These are phyloP conservation scores for Zootoca vivipara DNA, from an alignment of 2,113 vertebrate genomes.

Conservation along the genomic window DNA sequence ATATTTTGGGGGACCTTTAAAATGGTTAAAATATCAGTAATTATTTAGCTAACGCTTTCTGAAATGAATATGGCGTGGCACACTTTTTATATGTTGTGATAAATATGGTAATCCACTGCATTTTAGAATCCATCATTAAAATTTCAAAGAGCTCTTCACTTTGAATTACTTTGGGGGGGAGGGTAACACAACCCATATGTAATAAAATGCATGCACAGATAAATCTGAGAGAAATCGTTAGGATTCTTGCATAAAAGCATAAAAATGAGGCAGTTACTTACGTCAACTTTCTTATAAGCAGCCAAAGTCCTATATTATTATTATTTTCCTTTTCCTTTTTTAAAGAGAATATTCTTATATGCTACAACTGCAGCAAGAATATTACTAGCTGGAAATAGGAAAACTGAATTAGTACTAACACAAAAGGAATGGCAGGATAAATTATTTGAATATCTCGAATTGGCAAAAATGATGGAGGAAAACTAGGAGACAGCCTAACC, in stretches of 20 bases:
- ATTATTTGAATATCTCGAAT: no score
- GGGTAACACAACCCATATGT: not conserved
- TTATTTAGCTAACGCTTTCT: conserved; percentile 22
- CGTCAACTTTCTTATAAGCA: not conserved
- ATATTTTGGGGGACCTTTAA: conserved; percentile 14
- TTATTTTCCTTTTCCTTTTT: no score
- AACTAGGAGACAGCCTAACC: no score
- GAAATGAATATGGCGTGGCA: conserved; percentile 6
- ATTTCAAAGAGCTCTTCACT: conserved; percentile 18
- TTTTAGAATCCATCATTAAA: conserved; percentile 41
- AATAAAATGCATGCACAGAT: not conserved
- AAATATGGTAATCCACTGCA: conserved; percentile 36
- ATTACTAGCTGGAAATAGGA: no score
- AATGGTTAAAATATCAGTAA: conserved; percentile 15
- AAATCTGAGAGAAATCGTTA: not conserved
- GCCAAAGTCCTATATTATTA: not conserved
- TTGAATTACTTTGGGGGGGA: conserved; percentile 20
- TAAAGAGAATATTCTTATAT: no score
- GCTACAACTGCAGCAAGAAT: no score
- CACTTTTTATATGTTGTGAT: conserved; percentile 16
- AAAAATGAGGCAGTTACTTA: not conserved
- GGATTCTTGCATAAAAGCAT: not conserved
- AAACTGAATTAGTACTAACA: no score
- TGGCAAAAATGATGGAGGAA: no score
- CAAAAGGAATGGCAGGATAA: no score